Evolutionary conservation across 1,140 invertebrate species (phyloP), one percentile per base, ranked within the genome.

Genomic region (Ceratina calcarata): DNA sequence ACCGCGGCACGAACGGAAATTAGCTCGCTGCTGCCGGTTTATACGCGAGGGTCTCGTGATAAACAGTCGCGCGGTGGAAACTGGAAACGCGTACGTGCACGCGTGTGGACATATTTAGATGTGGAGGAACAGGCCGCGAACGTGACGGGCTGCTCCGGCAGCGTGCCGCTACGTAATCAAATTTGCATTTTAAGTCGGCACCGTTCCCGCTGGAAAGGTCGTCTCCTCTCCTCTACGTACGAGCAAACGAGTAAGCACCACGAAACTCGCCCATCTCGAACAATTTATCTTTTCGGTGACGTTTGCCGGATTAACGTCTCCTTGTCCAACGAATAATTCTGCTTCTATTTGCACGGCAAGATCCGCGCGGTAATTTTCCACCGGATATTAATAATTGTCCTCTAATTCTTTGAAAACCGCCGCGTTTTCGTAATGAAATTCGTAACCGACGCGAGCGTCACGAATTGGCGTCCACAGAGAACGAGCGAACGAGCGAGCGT

Each of bases 261-360:
- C 16, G n/a, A 58, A 45, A 20, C 61, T 37, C 64, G 10, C 22
- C 73, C 64, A 45, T 76, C 73, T 45, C 32, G 32, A 22, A 24
- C 61, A 18, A 76, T 76, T 76, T 76, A 76, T 76, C 73, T 68
- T 58, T 49, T 68, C 32, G 73, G 16, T 68, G 73, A 68, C 64
- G 64, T 57, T 18, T 24, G 45, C 32, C 16, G 64, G 64, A 76
- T 76, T 76, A 76, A 76, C 51, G 73, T 67, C 73, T 24, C 24
- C 64, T 61, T 49, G 37, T 24, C 57, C 1, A 49, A 27, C 73
- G 64, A 58, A 58, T 58, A 58, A 76, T 76, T 68, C 49, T n/a
- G 7, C 18, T 15, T 15, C 4, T 66, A 67, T 76, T 68, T 58
- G 10, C 64, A 20, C 49, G 27, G n/a, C 37, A 65, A 32, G 18